Conservation (phyloP, 2,797 vertebrate genomes). For the Acanthornis magna region DNA sequence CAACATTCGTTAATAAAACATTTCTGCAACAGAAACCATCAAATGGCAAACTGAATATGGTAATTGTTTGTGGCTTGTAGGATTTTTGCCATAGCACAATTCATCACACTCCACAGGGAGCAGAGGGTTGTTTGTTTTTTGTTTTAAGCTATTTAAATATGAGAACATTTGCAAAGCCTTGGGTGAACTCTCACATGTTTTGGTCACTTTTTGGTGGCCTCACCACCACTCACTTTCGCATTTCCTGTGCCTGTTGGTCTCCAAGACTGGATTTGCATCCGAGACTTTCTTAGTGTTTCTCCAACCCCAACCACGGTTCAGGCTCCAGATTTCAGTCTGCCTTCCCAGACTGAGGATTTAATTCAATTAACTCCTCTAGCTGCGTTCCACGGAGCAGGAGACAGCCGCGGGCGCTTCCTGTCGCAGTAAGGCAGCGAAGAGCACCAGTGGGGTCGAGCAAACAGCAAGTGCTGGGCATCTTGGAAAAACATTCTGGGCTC, state of each 20-base stretch:
- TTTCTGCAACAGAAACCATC: neutral
- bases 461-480: neutral
- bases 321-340: neutral
- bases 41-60: neutral
- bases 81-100: neutral
- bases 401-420: rapidly evolving
- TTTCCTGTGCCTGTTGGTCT: rapidly evolving
- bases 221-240: neutral
- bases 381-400: neutral
- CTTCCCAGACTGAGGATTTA: neutral
- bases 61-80: neutral
- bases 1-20: neutral
- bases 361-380: neutral
- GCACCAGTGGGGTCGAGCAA: neutral
- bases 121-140: too few relatives aligned
- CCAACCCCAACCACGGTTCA: neutral
- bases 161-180: neutral
- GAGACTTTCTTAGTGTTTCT: too few relatives aligned
- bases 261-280: neutral
- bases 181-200: neutral
- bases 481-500: neutral
- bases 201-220: neutral
- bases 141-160: too few relatives aligned
- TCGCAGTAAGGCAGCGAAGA: neutral
- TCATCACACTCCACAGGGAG: neutral